These are phyloP conservation scores for Seira ritae DNA, from an alignment of 2,888 invertebrate genomes.

Conservation along the genomic window DNA sequence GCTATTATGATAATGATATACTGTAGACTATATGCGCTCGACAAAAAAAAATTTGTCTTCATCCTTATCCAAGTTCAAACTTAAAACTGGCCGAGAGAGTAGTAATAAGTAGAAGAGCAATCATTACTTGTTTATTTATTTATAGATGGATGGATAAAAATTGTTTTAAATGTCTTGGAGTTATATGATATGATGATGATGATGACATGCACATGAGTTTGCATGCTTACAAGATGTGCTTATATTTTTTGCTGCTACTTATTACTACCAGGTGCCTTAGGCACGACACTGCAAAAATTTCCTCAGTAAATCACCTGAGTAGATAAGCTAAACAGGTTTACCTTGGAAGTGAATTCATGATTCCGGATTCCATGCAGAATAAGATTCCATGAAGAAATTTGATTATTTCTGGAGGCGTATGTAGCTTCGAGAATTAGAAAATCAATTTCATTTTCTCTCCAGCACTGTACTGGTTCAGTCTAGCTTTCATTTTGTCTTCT, in stretches of 20 bases:
- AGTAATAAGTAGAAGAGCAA: not conserved
- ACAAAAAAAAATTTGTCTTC: not conserved
- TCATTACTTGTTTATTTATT: not conserved
- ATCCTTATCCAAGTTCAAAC: conserved; percentile 26
- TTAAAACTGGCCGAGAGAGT: conserved; percentile 43
- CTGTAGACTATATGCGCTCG: no score
- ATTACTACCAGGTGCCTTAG: conserved; percentile 8
- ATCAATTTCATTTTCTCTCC: no score
- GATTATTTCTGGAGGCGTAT: no score
- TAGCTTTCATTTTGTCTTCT: no score
- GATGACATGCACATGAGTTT: no score
- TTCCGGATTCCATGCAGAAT: no score
- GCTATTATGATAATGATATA: conserved; percentile 5
- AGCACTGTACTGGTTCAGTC: no score
- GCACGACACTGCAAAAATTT: not conserved
- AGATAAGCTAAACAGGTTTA: conserved; percentile 9
- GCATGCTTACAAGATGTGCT: not conserved
- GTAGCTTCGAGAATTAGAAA: no score
- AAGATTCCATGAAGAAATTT: no score
- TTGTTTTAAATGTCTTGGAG: not conserved
- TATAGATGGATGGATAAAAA: not conserved
- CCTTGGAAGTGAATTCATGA: conserved; percentile 3
- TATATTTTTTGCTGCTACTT: no score
- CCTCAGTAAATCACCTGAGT: conserved; percentile 3
- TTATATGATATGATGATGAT: no score